Conservation (phyloP, 2,797 vertebrate species). For the Chelmon rostratus region DNA sequence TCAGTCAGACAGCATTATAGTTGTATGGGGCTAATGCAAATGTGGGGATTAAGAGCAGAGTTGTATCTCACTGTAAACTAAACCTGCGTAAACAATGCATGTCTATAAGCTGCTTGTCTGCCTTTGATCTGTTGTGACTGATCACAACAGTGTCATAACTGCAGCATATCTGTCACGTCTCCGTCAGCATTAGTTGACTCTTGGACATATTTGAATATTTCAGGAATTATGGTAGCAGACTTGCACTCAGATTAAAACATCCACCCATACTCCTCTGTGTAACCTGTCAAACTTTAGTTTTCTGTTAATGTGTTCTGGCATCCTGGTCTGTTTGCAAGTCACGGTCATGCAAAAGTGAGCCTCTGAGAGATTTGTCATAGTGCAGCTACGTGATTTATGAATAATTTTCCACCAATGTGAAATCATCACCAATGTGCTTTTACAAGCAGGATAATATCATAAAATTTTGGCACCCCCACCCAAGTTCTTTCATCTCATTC, state of each 20-base stretch:
- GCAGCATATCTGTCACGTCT: neutral
- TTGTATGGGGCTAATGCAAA: constrained; percentile 1
- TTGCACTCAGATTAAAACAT: constrained; percentile 6
- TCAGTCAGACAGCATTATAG: constrained; percentile 7
- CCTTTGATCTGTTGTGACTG: constrained; percentile 17
- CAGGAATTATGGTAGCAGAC: neutral
- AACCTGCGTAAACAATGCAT: constrained; percentile 22
- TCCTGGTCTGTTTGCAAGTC: constrained; percentile 32
- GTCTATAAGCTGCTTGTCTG: constrained; percentile 29
- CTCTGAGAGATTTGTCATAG: constrained; percentile 55
- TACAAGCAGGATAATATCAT: constrained; percentile 69
- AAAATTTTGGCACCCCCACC: constrained; percentile 47
- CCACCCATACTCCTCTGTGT: neutral
- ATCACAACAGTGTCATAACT: no score
- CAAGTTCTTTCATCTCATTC: constrained; percentile 68
- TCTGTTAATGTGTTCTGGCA: constrained; percentile 38
- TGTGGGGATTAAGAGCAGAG: constrained; percentile 31
- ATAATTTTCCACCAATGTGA: constrained; percentile 71
- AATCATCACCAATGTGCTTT: constrained; percentile 70
- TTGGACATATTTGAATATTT: constrained; percentile 1
- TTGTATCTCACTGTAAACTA: constrained; percentile 10
- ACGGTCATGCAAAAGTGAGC: constrained; percentile 30
- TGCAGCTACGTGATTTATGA: constrained; percentile 56
- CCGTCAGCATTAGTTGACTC: neutral
- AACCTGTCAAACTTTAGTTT: constrained; percentile 10